phyloP scores from a whole-genome alignment of 2,797 vertebrate species.

The Notolabrus celidotus region DNA sequence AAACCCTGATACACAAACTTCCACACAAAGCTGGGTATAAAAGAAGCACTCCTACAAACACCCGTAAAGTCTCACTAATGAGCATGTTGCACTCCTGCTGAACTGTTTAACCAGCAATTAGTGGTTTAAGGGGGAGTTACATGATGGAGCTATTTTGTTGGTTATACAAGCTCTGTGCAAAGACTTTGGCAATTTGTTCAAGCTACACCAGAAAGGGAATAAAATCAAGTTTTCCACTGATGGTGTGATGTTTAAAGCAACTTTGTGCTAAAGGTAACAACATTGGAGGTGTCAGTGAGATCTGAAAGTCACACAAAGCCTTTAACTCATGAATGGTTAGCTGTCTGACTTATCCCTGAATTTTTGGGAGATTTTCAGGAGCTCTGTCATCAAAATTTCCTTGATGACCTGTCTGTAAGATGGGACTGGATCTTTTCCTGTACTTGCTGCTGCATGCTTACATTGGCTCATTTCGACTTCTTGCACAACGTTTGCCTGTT shows the following conservation, averaged over 20 bases:
- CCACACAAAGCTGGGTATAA: neutral
- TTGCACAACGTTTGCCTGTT: too few relatives aligned
- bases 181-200: neutral
- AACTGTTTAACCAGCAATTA: neutral
- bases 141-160: neutral
- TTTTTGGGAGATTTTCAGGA: too few relatives aligned
- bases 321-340: too few relatives aligned
- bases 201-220: neutral
- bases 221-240: neutral
- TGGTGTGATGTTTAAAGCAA: neutral
- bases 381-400: too few relatives aligned
- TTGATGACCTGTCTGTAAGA: too few relatives aligned
- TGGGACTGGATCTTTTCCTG: too few relatives aligned
- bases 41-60: neutral
- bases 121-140: neutral
- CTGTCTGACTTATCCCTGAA: too few relatives aligned
- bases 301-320: too few relatives aligned
- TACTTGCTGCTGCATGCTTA: too few relatives aligned
- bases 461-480: too few relatives aligned
- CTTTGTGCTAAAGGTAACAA: too few relatives aligned
- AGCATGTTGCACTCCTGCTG: neutral
- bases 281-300: too few relatives aligned
- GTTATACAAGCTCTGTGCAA: neutral
- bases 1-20: constrained; percentile 31
- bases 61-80: neutral